Conservation (phyloP, 1,140 invertebrate species). For the Drosophila orena region DNA sequence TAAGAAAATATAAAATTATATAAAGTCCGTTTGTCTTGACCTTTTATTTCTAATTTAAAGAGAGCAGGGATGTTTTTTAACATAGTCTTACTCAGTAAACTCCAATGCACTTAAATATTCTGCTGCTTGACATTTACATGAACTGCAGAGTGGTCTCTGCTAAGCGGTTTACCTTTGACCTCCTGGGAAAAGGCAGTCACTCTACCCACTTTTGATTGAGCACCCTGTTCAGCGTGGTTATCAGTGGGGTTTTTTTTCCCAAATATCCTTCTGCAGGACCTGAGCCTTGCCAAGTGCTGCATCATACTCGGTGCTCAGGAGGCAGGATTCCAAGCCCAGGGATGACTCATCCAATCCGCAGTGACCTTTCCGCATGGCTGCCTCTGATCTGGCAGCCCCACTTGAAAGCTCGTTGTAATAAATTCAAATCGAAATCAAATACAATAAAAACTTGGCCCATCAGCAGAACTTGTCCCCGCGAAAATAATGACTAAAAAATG, state of each 20-base stretch:
- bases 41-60: neutral
- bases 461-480: conserved; percentile 19
- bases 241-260: conserved; percentile 20
- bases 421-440: conserved; percentile 44
- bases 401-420: conserved; percentile 25
- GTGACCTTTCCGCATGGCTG: conserved; percentile 67
- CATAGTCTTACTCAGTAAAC: neutral
- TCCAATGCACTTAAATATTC: conserved; percentile 2
- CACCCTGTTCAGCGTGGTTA: conserved; percentile 21
- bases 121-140: neutral
- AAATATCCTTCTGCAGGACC: conserved; percentile 11
- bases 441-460: conserved; percentile 48
- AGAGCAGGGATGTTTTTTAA: neutral
- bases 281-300: conserved; percentile 51
- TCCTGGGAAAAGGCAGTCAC: neutral
- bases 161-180: conserved; percentile 19
- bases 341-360: conserved; percentile 41
- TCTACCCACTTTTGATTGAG: conserved; percentile 13
- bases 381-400: conserved; percentile 11
- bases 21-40: too few relatives aligned
- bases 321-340: neutral
- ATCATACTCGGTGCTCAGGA: conserved; percentile 48
- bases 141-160: conserved; percentile 1
- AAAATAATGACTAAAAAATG: conserved; percentile 26
- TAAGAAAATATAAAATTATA: too few relatives aligned